These are phyloP conservation scores for Bryconaethiops microstoma DNA, from an alignment of 2,797 vertebrate genomes.

Conservation along the genomic window DNA sequence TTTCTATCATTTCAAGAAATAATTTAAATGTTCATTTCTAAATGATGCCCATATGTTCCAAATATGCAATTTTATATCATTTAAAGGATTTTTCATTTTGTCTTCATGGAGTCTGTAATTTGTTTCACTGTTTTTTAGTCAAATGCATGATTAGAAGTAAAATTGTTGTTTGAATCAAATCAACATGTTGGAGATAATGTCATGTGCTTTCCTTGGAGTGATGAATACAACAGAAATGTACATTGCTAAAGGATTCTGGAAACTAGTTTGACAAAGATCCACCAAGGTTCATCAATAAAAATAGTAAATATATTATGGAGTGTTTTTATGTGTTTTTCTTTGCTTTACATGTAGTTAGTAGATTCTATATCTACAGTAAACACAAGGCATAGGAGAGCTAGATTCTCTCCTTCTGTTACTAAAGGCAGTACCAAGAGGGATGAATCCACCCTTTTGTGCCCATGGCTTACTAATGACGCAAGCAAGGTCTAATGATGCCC, in stretches of 20 bases:
- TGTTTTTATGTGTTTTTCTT: background rate
- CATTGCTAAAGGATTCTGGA: background rate
- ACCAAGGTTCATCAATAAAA: background rate
- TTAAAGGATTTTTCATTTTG: constrained; percentile 5
- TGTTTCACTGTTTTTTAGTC: constrained; percentile 1
- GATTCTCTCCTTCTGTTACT: constrained; percentile 11
- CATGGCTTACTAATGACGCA: constrained; percentile 45
- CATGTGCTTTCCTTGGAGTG: background rate
- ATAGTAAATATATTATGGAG: background rate
- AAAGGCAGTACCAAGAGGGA: constrained; percentile 21
- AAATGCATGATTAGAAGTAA: constrained; percentile 39
- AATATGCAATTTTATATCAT: constrained; percentile 9
- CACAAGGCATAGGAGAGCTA: background rate
- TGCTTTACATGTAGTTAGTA: too few relatives aligned
- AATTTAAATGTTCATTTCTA: background rate
- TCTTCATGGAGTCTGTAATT: background rate
- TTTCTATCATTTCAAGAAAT: constrained; percentile 6
- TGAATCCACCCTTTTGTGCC: background rate
- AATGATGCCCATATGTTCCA: background rate
- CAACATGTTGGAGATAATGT: background rate
- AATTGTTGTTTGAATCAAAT: background rate
- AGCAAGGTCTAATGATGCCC: constrained; percentile 51
- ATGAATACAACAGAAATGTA: background rate
- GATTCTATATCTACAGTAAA: background rate
- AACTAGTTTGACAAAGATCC: constrained; percentile 2